Evolutionary conservation across 2,888 invertebrate species (phyloP), one percentile per base, ranked within the genome.

Genomic region (Eueremaeus valkanovi): DNA sequence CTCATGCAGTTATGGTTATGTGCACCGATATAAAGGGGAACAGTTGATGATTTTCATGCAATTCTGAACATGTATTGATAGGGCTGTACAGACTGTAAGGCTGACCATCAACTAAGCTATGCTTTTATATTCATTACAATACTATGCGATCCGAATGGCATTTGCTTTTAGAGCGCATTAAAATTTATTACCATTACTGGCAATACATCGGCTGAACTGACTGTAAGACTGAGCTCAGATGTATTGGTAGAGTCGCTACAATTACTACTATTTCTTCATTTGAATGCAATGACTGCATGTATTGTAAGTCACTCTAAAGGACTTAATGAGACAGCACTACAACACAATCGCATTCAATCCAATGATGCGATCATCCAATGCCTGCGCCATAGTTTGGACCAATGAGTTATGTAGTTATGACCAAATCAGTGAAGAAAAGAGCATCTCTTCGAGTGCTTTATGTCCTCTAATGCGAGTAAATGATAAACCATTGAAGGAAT

Each of bases 111-210:
- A 40, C 40, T 63, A 63, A 18, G n/a, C 31, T 24, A n/a, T 63
- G 63, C 63, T 27, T 40, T 68, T 68, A 68, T 68, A 68, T 68
- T 68, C 40, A 68, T 68, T 36, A 68, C 68, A 68, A 68, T 40
- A 36, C 68, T 21, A 16, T 40, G 3, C 36, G 16, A 27, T 70
- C 6, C 27, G 31, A 45, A 55, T 55, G 55, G 55, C 55, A 55
- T 55, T 24, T 21, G 11, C 72, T 55, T 51, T 72, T 72, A 55
- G 51, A 31, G 51, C 51, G 6, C 72, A 72, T 72, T 72, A 72
- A 72, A 72, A 72, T 72, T 72, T 72, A 72, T 72, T 72, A 72
- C 72, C 72, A 72, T 51, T 72, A n/a, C n/a, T n/a, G n/a, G n/a
- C n/a, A n/a, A n/a, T n/a, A n/a, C n/a, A n/a, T n/a, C n/a, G n/a